phyloP scores from a whole-genome alignment of 2,797 vertebrate genomes.

The Gadopsis bispinosus region DNA sequence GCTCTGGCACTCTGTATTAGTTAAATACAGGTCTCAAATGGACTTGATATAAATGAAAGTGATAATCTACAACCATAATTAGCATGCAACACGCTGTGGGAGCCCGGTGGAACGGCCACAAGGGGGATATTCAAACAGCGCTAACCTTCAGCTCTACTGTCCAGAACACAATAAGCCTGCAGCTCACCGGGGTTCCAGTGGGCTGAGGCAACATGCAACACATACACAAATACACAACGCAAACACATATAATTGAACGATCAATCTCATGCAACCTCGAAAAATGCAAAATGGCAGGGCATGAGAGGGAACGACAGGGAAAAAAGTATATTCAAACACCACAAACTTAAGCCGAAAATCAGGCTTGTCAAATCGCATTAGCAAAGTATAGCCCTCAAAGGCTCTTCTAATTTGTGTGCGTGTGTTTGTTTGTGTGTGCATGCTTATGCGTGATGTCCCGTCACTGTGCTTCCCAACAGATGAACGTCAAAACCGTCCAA shows the following conservation, averaged over 20 bases:
- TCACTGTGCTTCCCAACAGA: slow-evolving; percentile 70
- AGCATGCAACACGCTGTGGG: slow-evolving; percentile 74
- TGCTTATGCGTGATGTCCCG: slow-evolving; percentile 63
- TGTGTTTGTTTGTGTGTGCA: slow-evolving; percentile 56
- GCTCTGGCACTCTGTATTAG: slow-evolving; percentile 72
- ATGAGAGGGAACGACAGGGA: slow-evolving; percentile 31
- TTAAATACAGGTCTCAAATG: slow-evolving; percentile 73
- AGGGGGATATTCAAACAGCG: slow-evolving; percentile 73
- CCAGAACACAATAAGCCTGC: slow-evolving; percentile 51
- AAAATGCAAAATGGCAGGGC: slow-evolving; percentile 39
- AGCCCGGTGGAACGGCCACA: slow-evolving; percentile 65
- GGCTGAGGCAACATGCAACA: slow-evolving; percentile 45
- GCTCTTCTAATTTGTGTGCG: slow-evolving; percentile 72
- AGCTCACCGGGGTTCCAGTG: slow-evolving; percentile 52
- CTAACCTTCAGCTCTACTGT: slow-evolving; percentile 78
- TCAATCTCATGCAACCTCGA: slow-evolving; percentile 13
- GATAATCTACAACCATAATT: slow-evolving; percentile 84
- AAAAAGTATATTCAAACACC: slow-evolving; percentile 50
- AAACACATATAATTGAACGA: slow-evolving; percentile 28
- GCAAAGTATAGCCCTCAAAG: slow-evolving; percentile 71
- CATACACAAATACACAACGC: slow-evolving; percentile 40
- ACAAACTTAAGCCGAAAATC: slow-evolving; percentile 69
- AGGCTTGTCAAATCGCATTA: slow-evolving; percentile 77
- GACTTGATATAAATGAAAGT: slow-evolving; percentile 86
- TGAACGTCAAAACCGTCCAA: slow-evolving; percentile 74